These are phyloP conservation scores for Macrobrachium nipponense DNA, from an alignment of 1,140 invertebrate species.

Conservation along the genomic window DNA sequence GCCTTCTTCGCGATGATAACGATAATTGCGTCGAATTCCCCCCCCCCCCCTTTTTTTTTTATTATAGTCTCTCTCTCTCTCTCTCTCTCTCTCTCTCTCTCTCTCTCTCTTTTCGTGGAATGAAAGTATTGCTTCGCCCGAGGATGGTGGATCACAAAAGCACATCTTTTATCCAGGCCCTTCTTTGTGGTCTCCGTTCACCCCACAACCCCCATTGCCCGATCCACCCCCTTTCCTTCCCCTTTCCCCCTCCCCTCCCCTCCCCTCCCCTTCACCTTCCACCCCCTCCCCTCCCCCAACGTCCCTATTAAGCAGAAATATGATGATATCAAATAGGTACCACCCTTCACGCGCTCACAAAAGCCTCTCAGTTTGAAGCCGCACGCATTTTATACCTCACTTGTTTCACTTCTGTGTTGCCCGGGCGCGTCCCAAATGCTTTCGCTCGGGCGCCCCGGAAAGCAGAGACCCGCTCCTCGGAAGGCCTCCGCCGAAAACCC, in stretches of 20 bases:
- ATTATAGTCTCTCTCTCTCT: too few relatives aligned
- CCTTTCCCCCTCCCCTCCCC: too few relatives aligned
- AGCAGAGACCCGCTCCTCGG: neutral
- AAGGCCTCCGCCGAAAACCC: too few relatives aligned
- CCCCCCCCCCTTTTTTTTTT: too few relatives aligned
- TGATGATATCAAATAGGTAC: slow-evolving; percentile 51
- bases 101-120: too few relatives aligned
- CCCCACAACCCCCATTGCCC: slow-evolving; percentile 4
- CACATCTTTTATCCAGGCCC: neutral
- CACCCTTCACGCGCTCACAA: slow-evolving; percentile 57
- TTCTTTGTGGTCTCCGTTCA: neutral
- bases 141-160: too few relatives aligned
- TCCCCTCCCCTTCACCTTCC: slow-evolving; percentile 1
- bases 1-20: too few relatives aligned
- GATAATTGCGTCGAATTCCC: too few relatives aligned
- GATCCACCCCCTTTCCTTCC: neutral
- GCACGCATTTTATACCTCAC: slow-evolving; percentile 57
- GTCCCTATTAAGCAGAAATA: slow-evolving; percentile 49
- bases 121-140: too few relatives aligned
- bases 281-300: slow-evolving; percentile 8
- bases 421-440: slow-evolving; percentile 10
- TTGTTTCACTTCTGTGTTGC: slow-evolving; percentile 45
- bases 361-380: slow-evolving; percentile 60
- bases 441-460: slow-evolving; percentile 37
- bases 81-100: too few relatives aligned